Evolutionary conservation across 2,888 invertebrate species (phyloP), one percentile per base, ranked within the genome.

Genomic region (Chesias legatella): DNA sequence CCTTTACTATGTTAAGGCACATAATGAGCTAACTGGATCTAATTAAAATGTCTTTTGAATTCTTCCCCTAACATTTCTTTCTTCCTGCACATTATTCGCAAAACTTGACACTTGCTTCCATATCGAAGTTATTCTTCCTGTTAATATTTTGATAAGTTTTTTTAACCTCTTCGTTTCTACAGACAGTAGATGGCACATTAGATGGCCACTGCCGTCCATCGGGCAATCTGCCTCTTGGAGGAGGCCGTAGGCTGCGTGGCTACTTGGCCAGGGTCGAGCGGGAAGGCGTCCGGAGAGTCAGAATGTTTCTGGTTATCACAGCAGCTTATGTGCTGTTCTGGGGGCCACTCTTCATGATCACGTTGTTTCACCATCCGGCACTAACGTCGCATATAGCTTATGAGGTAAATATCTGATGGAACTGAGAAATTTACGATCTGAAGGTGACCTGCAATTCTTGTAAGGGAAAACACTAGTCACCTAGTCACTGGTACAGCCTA

Each of bases 291-390:
- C 92, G 94, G 57, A 89, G 94, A 42, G 95, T 95, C 35, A 93
- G 95, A 77, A 95, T 95, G 93, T 95, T 95, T 79, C 90, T 94
- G 47, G 93, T 95, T 60, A 94, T 95, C 68, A 94, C 94, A 0
- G 93, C 93, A 0, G 94, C 95, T 17, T 97, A 96, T 77, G 91
- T 95, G 27, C 88, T 96, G 35, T 96, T 96, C 83, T 97, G 97
- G 96, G 95, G 96, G 49, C 97, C 96, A 7, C 86, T 97, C 50
- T 97, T 96, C 82, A 91, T 96, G 56, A 94, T 96, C 58, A 96
- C 95, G 1, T 85, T 96, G 49, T 90, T 94, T 37, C 93, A 94
- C 70, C 94, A 94, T 68, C 94, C 94, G 2, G 85, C 92, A 32
- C 88, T 94, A 52, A 93, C 93, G 30, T 92, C 91, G 54, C 91